These are phyloP conservation scores for Hiodon alosoides DNA, from an alignment of 2,113 vertebrate species.

Conservation along the genomic window DNA sequence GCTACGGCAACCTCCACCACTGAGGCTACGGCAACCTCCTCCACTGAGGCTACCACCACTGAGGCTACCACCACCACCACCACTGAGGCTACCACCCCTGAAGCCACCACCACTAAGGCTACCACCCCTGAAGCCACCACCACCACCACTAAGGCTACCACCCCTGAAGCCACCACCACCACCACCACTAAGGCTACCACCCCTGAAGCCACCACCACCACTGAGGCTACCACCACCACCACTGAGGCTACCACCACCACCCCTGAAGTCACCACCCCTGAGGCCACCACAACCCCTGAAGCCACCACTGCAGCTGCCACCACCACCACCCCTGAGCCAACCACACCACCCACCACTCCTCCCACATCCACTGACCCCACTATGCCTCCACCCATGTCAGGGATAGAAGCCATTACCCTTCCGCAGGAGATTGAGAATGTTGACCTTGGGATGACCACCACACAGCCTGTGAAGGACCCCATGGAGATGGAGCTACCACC, in stretches of 20 bases:
- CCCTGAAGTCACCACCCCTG: not conserved
- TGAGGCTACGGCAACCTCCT: not conserved
- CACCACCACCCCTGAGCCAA: conserved; percentile 28
- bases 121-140: conserved; percentile 40
- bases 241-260: conserved; percentile 23
- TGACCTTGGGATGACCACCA: conserved; percentile 20
- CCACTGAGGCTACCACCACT: conserved; percentile 20
- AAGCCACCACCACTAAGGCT: not conserved
- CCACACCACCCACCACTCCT: conserved; percentile 17
- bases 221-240: conserved; percentile 30
- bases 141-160: conserved; percentile 44
- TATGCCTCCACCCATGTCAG: conserved; percentile 6
- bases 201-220: conserved; percentile 22
- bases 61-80: conserved; percentile 11
- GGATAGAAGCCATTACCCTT: not conserved
- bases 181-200: conserved; percentile 8
- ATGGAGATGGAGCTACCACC: conserved; percentile 30
- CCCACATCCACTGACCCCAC: conserved; percentile 31
- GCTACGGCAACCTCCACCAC: conserved; percentile 25
- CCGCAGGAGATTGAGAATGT: not conserved
- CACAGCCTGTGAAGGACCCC: not conserved
- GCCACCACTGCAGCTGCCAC: conserved; percentile 31
- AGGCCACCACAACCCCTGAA: conserved; percentile 30
- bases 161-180: conserved; percentile 34
- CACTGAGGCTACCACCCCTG: conserved; percentile 15